Evolutionary conservation across 2,888 invertebrate genomes (phyloP).

Genomic region (Hirtodrosophila alboralis): DNA sequence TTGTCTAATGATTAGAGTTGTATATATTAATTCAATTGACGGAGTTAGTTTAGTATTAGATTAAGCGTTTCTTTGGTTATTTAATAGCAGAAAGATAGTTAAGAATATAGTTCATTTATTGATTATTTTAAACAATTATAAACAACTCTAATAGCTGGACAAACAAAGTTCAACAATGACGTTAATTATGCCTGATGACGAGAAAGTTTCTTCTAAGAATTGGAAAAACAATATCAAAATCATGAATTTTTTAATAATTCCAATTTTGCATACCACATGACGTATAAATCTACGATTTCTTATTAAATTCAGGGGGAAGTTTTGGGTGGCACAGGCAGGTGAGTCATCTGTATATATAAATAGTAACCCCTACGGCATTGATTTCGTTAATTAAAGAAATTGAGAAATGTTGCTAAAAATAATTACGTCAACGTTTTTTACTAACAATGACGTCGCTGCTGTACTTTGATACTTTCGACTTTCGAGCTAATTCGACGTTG

Average conservation of each 20-base stretch:
- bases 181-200: constrained; percentile 14
- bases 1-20: too few relatives aligned
- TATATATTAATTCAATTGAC: too few relatives aligned
- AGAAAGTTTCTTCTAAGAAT: background rate
- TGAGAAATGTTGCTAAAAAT: background rate
- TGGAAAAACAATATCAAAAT: background rate
- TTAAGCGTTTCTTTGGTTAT: too few relatives aligned
- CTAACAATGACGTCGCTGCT: constrained; percentile 24
- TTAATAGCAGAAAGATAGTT: too few relatives aligned
- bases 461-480: constrained; percentile 54
- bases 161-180: constrained; percentile 3
- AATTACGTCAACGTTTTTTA: constrained; percentile 31
- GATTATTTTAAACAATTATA: too few relatives aligned
- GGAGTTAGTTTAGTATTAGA: too few relatives aligned
- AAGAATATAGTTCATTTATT: too few relatives aligned
- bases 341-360: constrained; percentile 7
- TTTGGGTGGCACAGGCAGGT: background rate
- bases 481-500: constrained; percentile 8
- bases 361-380: background rate
- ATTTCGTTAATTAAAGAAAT: constrained; percentile 18
- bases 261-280: too few relatives aligned
- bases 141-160: background rate
- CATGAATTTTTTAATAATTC: too few relatives aligned
- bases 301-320: too few relatives aligned
- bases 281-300: too few relatives aligned